A percentile compares a stretch with the other conserved stretches of the same genome.
phyloP scores from a whole-genome alignment of 2,888 invertebrate genomes.

The Protonemura montana region DNA sequence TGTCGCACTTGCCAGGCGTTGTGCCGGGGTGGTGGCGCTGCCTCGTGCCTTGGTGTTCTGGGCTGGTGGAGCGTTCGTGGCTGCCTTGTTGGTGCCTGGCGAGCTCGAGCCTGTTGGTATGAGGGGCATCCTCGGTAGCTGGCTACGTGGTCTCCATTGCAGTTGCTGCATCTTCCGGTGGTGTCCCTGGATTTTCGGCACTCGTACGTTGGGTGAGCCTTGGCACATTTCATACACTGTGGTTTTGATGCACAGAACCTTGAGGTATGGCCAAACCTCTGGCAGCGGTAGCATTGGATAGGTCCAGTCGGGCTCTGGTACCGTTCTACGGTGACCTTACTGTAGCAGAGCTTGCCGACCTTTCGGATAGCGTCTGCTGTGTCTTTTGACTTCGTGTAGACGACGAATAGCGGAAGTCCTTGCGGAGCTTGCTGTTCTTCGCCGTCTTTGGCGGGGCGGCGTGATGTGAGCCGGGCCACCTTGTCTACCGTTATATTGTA shows the following conservation, averaged over 20 bases:
- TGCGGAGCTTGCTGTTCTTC: background rate
- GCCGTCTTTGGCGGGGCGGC: background rate
- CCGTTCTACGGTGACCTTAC: background rate
- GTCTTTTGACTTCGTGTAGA: background rate
- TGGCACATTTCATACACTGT: slow-evolving; percentile 5
- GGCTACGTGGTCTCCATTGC: background rate
- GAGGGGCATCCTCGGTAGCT: slow-evolving; percentile 16
- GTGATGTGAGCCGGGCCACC: background rate
- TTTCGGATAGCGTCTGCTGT: background rate
- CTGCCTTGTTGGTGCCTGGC: background rate
- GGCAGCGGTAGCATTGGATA: background rate
- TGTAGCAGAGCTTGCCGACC: background rate
- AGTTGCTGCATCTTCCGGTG: background rate
- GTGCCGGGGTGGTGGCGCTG: background rate
- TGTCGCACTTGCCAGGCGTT: background rate
- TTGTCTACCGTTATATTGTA: background rate
- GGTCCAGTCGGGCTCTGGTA: slow-evolving; percentile 1
- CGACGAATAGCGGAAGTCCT: background rate
- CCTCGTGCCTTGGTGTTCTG: background rate
- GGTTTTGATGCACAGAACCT: background rate
- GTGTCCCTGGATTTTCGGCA: background rate
- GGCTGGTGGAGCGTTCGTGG: background rate
- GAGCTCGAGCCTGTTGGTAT: background rate
- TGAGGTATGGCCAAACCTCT: background rate
- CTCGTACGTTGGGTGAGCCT: background rate